Evolutionary conservation across 2,888 invertebrate genomes (phyloP), one percentile per base, ranked within the genome.

Genomic region (Salpingus planirostris): DNA sequence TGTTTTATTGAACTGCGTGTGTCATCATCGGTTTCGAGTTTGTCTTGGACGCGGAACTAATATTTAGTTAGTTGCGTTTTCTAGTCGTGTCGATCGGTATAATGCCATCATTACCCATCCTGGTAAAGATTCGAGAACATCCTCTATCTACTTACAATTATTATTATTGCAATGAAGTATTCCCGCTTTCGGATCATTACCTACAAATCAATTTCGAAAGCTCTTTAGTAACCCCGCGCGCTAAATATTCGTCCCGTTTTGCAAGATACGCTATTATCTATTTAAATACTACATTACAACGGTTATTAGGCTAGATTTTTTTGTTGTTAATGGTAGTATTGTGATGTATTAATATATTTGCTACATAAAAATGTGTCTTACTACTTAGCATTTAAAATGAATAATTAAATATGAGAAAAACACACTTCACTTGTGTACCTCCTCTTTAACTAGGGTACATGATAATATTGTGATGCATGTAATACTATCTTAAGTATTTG

Each of bases 291-390:
- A 29, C 23, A 30, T 23, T n/a, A n/a, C n/a, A n/a, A n/a, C n/a
- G n/a, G n/a, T n/a, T n/a, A 24, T 25, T 55, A 54, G 49, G 45
- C 43, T 52, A 53, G 45, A 43, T 35, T 43, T 15, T 23, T 23
- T 23, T 23, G 5, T 23, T 12, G 12, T 11, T 13, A 21, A 10
- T 32, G 32, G 31, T 40, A 38, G 40, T 52, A 49, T 50, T 53
- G 52, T 54, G 49, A 53, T 22, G 55, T 56, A 55, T 53, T 58
- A 51, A 44, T 47, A 54, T 46, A 45, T 25, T 52, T 42, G 46
- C 49, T 50, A 48, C 47, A 53, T 47, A 54, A 48, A 52, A 49
- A 60, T 59, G 62, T 62, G 62, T 62, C 60, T 62, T 62, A 60
- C 48, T 56, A 58, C 48, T 49, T 59, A 59, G 59, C 57, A 55